phyloP scores from a whole-genome alignment of 1,140 invertebrate genomes.

The Drosophila pallidifrons region DNA sequence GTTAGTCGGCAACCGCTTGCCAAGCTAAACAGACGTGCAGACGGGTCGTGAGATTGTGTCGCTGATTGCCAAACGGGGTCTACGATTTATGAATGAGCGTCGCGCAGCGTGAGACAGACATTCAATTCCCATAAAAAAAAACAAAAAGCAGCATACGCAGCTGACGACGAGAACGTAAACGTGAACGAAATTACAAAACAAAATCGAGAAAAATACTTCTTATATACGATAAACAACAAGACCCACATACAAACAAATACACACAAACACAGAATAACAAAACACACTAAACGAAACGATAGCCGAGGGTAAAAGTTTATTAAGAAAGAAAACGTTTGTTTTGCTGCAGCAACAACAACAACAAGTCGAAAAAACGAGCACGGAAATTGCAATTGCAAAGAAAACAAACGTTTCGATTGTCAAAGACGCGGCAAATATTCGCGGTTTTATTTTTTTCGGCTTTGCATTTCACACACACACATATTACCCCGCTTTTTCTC shows the following conservation, averaged over 20 bases:
- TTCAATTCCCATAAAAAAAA: slow-evolving; percentile 29
- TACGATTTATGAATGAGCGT: slow-evolving; percentile 73
- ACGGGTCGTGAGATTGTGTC: slow-evolving; percentile 44
- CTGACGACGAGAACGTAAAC: slow-evolving; percentile 19
- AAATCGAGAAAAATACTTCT: slow-evolving; percentile 43
- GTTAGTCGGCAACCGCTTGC: slow-evolving; percentile 52
- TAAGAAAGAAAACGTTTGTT: slow-evolving; percentile 81
- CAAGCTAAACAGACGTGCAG: slow-evolving; percentile 48
- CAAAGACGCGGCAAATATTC: slow-evolving; percentile 38
- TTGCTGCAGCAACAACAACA: slow-evolving; percentile 54
- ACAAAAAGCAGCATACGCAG: background rate
- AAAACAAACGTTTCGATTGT: slow-evolving; percentile 79
- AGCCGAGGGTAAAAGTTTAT: slow-evolving; percentile 59
- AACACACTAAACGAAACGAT: slow-evolving; percentile 41
- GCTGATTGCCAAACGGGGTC: slow-evolving; percentile 20
- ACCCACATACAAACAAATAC: slow-evolving; percentile 25
- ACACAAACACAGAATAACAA: slow-evolving; percentile 1
- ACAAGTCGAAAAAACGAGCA: slow-evolving; percentile 49
- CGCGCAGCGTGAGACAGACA: slow-evolving; percentile 48
- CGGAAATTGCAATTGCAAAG: slow-evolving; percentile 73
- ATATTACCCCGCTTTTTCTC: background rate
- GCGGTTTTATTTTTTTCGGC: slow-evolving; percentile 39
- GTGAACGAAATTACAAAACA: slow-evolving; percentile 72
- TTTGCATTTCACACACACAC: slow-evolving; percentile 61
- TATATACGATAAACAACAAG: slow-evolving; percentile 65